Percentiles rank a stretch among this genome's conserved stretches.
Conservation (phyloP, 2,797 vertebrate genomes). For the Gadopsis bispinosus region DNA sequence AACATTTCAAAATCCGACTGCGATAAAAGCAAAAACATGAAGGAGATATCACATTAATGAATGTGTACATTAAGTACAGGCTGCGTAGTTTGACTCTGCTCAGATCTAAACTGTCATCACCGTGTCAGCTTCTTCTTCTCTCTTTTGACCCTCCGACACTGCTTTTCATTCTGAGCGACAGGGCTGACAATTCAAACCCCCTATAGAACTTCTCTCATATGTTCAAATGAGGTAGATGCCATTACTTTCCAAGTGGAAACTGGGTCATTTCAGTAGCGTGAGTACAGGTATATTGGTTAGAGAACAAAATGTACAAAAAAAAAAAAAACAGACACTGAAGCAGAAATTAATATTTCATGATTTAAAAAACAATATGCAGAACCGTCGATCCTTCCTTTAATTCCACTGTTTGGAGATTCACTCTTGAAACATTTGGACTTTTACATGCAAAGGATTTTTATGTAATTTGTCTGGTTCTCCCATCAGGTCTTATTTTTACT, state of each 20-base stretch:
- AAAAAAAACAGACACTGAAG: background rate
- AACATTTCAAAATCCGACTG: background rate
- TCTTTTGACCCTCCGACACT: background rate
- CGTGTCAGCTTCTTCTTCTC: constrained; percentile 6
- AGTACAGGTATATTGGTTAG: background rate
- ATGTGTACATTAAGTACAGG: constrained; percentile 5
- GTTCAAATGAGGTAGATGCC: background rate
- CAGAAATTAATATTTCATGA: background rate
- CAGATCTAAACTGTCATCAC: background rate
- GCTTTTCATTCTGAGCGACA: background rate
- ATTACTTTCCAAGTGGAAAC: constrained; percentile 17
- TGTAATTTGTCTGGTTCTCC: background rate
- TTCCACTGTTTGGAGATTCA: background rate
- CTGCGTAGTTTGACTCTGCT: background rate
- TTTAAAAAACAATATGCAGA: background rate
- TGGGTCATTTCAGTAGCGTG: constrained; percentile 40
- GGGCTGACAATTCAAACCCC: background rate
- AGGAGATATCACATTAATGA: background rate
- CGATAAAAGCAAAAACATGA: background rate
- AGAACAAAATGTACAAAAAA: constrained; percentile 7
- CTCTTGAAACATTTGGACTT: background rate
- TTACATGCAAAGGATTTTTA: background rate
- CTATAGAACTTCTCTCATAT: background rate
- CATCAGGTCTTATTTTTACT: background rate
- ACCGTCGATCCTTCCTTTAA: background rate